phyloP scores from a whole-genome alignment of 2,113 vertebrate species.

The Semnopithecus entellus region DNA sequence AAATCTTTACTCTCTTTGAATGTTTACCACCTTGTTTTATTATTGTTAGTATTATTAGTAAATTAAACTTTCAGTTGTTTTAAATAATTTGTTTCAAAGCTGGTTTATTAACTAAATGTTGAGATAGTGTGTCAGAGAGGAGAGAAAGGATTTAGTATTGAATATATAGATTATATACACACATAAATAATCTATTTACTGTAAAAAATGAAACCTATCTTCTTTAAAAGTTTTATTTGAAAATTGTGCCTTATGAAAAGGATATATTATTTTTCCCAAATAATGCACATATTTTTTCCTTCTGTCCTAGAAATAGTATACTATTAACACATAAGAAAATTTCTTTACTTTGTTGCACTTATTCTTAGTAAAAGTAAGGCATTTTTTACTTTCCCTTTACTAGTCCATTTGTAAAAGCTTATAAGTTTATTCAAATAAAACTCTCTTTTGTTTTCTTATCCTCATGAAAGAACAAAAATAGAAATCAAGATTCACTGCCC shows the following conservation, averaged over 20 bases:
- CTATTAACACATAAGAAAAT: not conserved
- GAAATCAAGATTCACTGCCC: not conserved
- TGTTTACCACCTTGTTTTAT: slow-evolving; percentile 42
- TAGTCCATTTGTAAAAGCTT: slow-evolving; percentile 21
- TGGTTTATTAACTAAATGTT: slow-evolving; percentile 10
- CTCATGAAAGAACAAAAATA: slow-evolving; percentile 47
- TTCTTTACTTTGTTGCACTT: not conserved
- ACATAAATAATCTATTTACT: not conserved
- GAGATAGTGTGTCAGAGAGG: not conserved
- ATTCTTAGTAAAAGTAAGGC: not conserved
- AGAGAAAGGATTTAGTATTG: not conserved
- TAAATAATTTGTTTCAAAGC: not conserved
- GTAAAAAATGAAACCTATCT: not conserved
- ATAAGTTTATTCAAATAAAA: slow-evolving; percentile 18
- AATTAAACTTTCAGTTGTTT: slow-evolving; percentile 26
- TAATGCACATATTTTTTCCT: not conserved
- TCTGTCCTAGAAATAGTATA: not conserved
- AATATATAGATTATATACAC: not conserved
- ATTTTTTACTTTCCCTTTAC: not conserved
- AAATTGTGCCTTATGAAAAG: slow-evolving; percentile 23
- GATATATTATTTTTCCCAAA: not conserved
- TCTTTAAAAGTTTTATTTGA: slow-evolving; percentile 45
- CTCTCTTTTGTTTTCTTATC: not conserved
- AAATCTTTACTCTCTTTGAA: slow-evolving; percentile 74
- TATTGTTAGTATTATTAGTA: not conserved